phyloP scores from a whole-genome alignment of 2,888 invertebrate species.

The Pheosia gnoma region DNA sequence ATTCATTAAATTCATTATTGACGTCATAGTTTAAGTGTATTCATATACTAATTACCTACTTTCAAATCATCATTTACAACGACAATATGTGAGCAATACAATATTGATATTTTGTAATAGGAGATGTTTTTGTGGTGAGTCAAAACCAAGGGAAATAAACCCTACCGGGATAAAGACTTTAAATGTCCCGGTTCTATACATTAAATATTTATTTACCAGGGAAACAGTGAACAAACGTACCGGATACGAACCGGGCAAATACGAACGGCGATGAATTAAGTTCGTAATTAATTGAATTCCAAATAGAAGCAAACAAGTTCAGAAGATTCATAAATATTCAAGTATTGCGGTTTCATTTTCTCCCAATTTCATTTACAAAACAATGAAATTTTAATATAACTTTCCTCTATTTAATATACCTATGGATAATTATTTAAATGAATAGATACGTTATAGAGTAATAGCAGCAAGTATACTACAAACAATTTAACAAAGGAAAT shows the following conservation, averaged over 20 bases:
- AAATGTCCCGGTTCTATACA: constrained; percentile 27
- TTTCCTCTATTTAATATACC: too few relatives aligned
- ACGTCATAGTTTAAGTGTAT: too few relatives aligned
- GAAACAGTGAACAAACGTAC: constrained; percentile 17
- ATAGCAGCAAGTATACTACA: not conserved
- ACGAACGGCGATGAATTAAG: not conserved
- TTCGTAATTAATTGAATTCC: not conserved
- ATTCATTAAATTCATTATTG: too few relatives aligned
- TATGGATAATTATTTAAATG: not conserved
- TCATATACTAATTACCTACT: too few relatives aligned
- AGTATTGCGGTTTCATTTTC: not conserved
- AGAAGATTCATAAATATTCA: constrained; percentile 2
- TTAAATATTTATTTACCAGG: constrained; percentile 29
- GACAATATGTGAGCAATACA: too few relatives aligned
- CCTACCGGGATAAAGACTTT: constrained; percentile 28
- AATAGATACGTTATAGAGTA: not conserved
- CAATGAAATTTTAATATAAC: too few relatives aligned
- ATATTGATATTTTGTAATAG: too few relatives aligned
- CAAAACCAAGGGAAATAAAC: not conserved
- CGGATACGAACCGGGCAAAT: not conserved
- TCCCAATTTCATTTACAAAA: not conserved
- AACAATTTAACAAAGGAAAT: not conserved
- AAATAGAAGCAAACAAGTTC: constrained; percentile 4
- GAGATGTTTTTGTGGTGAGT: too few relatives aligned
- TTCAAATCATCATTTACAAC: too few relatives aligned